These are phyloP conservation scores for Momotus momota DNA, from an alignment of 2,797 vertebrate genomes.

Conservation along the genomic window DNA sequence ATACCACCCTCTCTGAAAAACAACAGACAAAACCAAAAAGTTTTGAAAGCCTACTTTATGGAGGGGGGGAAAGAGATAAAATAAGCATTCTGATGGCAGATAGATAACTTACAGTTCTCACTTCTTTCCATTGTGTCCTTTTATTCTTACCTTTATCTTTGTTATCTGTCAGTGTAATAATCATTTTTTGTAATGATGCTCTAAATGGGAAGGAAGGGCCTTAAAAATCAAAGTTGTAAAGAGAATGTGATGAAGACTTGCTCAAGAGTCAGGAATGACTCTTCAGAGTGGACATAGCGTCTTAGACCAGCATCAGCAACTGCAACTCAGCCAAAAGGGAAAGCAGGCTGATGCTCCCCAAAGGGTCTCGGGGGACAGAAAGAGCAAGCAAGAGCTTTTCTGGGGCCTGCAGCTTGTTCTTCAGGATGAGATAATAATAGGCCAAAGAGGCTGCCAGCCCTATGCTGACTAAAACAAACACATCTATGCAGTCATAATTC, in stretches of 20 bases:
- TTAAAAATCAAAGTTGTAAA: neutral
- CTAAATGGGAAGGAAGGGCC: neutral
- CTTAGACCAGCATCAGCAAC: neutral
- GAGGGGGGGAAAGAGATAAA: neutral
- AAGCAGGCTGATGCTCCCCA: neutral
- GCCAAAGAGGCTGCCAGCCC: too few species aligned
- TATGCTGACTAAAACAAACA: neutral
- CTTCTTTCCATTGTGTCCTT: neutral
- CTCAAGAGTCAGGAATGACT: accelerated
- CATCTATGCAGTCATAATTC: neutral
- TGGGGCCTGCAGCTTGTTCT: neutral
- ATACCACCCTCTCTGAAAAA: accelerated
- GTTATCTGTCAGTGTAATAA: accelerated
- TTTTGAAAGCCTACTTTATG: neutral
- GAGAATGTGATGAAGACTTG: neutral
- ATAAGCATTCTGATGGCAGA: neutral
- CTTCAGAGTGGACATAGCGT: neutral
- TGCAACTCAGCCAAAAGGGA: neutral
- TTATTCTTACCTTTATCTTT: neutral
- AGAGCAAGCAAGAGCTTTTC: neutral
- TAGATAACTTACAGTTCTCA: neutral
- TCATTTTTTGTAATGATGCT: neutral
- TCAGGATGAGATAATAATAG: neutral
- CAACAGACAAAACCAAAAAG: neutral
- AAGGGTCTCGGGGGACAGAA: neutral